Conservation (phyloP, 53 echinoderm and acorn worm species). For the Echinometra lucunter region DNA sequence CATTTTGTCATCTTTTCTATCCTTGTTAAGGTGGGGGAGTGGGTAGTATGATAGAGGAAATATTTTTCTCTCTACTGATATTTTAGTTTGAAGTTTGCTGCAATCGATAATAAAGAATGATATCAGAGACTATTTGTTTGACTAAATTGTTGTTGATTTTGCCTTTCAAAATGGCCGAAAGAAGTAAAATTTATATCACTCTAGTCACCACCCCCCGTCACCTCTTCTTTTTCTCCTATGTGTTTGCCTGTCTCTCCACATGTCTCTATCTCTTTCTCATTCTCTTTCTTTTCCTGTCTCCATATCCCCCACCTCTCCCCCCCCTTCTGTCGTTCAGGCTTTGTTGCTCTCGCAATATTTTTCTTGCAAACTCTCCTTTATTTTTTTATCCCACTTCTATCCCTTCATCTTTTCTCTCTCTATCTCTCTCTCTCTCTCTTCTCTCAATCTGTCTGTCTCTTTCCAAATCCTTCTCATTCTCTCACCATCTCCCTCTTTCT, state of each 20-base stretch:
- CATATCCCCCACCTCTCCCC: neutral
- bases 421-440: neutral
- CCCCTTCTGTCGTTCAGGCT: neutral
- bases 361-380: neutral
- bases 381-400: neutral
- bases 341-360: neutral
- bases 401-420: too few species aligned
- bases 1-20: neutral
- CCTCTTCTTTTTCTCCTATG: neutral
- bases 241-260: neutral
- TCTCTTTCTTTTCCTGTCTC: slow-evolving; percentile 8
- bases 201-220: too few species aligned
- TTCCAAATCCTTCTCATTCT: neutral
- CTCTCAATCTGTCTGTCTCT: too few species aligned
- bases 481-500: neutral
- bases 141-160: too few species aligned
- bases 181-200: too few species aligned
- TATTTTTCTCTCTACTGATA: too few species aligned
- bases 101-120: too few species aligned
- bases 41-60: too few species aligned
- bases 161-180: too few species aligned
- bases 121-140: too few species aligned
- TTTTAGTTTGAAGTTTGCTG: too few species aligned
- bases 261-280: neutral
- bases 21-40: too few species aligned